These are phyloP conservation scores for Pluvialis apricaria DNA, from an alignment of 2,113 vertebrate genomes.

Conservation along the genomic window DNA sequence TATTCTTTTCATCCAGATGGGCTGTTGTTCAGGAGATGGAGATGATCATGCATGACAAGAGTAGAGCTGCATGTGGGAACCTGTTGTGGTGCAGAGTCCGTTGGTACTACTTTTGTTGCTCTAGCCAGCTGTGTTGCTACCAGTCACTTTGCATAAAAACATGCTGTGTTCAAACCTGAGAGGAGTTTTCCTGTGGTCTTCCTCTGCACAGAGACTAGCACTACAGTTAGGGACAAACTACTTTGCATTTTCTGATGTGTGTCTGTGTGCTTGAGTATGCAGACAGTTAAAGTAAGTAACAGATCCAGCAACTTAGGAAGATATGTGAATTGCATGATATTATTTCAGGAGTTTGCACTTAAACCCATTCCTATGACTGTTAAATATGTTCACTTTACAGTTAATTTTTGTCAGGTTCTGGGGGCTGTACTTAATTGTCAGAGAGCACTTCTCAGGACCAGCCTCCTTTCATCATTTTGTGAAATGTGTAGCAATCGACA, in stretches of 20 bases:
- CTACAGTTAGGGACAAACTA: neutral
- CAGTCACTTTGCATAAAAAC: neutral
- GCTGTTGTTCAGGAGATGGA: neutral
- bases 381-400: neutral
- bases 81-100: rapidly evolving
- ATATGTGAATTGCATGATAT: neutral
- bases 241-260: neutral
- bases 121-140: neutral
- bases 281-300: neutral
- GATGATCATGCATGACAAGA: neutral
- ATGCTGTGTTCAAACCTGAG: neutral
- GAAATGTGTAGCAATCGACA: neutral
- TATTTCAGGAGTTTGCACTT: neutral
- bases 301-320: neutral
- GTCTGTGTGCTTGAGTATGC: neutral
- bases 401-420: neutral
- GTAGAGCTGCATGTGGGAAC: neutral
- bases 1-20: neutral
- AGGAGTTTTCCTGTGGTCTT: neutral
- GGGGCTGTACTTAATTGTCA: neutral
- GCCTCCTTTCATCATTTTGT: neutral
- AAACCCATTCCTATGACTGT: neutral
- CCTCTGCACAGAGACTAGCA: neutral
- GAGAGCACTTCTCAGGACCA: neutral
- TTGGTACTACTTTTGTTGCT: neutral